A percentile compares a stretch with the other conserved stretches of the same genome.
phyloP scores from a whole-genome alignment of 1,140 invertebrate species.

The Calliopsis andreniformis region DNA sequence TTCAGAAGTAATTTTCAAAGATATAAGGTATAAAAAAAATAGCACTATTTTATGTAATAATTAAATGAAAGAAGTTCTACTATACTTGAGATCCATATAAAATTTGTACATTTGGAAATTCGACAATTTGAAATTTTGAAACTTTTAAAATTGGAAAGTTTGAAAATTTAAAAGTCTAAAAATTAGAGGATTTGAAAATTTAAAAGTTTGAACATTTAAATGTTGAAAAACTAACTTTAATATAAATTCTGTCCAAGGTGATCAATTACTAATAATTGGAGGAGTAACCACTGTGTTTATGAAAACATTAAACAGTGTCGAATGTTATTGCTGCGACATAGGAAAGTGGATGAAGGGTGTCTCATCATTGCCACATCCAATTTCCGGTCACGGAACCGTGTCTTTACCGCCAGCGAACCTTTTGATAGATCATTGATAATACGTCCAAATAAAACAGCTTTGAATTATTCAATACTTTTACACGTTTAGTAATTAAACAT shows the following conservation, averaged over 20 bases:
- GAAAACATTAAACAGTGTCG: conserved; percentile 83
- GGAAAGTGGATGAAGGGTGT: conserved; percentile 83
- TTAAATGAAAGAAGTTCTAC: too few species aligned
- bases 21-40: too few species aligned
- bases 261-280: conserved; percentile 84
- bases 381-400: conserved; percentile 83
- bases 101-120: too few species aligned
- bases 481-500: neutral
- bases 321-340: conserved; percentile 83
- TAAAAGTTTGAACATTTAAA: too few species aligned
- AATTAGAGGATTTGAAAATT: too few species aligned
- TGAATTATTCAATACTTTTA: neutral
- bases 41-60: too few species aligned
- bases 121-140: too few species aligned
- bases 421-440: conserved; percentile 30
- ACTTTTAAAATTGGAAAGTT: too few species aligned
- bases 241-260: conserved; percentile 49
- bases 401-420: conserved; percentile 81
- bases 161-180: too few species aligned
- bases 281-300: conserved; percentile 84
- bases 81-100: too few species aligned
- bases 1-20: too few species aligned
- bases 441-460: conserved; percentile 20
- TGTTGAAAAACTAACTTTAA: too few species aligned
- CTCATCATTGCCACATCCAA: conserved; percentile 80